These are phyloP conservation scores for Sepioteuthis lessoniana DNA, from an alignment of 2,888 invertebrate species.

Conservation along the genomic window DNA sequence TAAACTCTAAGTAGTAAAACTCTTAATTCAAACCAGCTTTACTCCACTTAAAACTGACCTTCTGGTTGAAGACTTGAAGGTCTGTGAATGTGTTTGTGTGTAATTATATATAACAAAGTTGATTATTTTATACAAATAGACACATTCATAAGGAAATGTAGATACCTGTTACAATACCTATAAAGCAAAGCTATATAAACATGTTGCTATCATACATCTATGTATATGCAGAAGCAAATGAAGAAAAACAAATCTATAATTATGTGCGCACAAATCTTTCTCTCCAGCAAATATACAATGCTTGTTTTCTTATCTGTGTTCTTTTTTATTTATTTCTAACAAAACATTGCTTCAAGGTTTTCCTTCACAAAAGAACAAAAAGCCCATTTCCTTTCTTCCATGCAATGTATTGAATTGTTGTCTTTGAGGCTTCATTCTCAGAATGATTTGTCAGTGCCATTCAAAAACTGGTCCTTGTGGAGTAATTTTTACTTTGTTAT, in stretches of 20 bases:
- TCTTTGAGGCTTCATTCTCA: conserved; percentile 7
- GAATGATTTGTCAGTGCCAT: neutral
- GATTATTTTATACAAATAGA: neutral
- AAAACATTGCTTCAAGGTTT: neutral
- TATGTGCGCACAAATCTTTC: neutral
- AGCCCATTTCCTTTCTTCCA: neutral
- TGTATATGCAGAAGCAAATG: neutral
- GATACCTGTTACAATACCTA: neutral
- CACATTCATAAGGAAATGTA: neutral
- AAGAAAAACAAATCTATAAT: neutral
- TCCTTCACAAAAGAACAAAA: neutral
- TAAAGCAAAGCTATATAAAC: neutral
- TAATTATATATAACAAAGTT: neutral
- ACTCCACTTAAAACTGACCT: too few species aligned
- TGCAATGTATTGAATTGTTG: neutral
- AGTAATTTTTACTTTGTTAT: neutral
- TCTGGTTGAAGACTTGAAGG: too few species aligned
- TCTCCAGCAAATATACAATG: neutral
- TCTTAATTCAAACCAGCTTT: too few species aligned
- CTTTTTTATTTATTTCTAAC: neutral
- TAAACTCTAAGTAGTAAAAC: too few species aligned
- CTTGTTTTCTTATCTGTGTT: neutral
- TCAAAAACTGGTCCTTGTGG: neutral
- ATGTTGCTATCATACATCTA: neutral
- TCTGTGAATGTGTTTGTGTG: too few species aligned